A percentile compares a stretch with the other conserved stretches of the same genome.
Conservation (phyloP, 2,888 invertebrate genomes). For the Cryptus armator region DNA sequence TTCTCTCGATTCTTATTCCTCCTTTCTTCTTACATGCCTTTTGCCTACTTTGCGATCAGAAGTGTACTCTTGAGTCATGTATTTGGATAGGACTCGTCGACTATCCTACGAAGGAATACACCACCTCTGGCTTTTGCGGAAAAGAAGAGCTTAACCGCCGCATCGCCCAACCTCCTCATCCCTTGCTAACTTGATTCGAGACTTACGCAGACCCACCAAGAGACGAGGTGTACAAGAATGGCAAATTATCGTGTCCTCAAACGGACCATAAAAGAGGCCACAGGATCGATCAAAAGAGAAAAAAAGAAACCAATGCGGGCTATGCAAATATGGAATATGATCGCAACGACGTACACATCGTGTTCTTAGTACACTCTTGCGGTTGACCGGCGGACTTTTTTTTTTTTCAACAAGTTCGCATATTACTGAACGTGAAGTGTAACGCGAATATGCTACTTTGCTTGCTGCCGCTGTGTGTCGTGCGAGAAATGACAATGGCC, state of each 20-base stretch:
- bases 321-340: slow-evolving; percentile 19
- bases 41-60: slow-evolving; percentile 30
- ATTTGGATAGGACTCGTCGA: slow-evolving; percentile 29
- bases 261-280: slow-evolving; percentile 2
- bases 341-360: background rate
- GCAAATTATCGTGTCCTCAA: slow-evolving; percentile 9
- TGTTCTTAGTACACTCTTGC: background rate
- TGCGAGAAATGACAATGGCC: slow-evolving; percentile 75
- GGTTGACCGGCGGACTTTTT: background rate
- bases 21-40: slow-evolving; percentile 48
- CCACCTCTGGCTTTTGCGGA: background rate
- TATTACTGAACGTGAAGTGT: slow-evolving; percentile 4
- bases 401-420: slow-evolving; percentile 4
- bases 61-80: slow-evolving; percentile 22
- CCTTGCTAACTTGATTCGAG: no score
- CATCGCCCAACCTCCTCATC: no score
- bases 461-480: slow-evolving; percentile 56
- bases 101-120: background rate
- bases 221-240: background rate
- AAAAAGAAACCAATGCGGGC: slow-evolving; percentile 24
- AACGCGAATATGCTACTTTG: slow-evolving; percentile 6
- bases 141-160: background rate
- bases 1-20: slow-evolving; percentile 20
- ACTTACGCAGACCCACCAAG: background rate
- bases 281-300: background rate